These are phyloP conservation scores for Neoscelio sp. DNA, from an alignment of 2,888 invertebrate genomes.

Conservation along the genomic window DNA sequence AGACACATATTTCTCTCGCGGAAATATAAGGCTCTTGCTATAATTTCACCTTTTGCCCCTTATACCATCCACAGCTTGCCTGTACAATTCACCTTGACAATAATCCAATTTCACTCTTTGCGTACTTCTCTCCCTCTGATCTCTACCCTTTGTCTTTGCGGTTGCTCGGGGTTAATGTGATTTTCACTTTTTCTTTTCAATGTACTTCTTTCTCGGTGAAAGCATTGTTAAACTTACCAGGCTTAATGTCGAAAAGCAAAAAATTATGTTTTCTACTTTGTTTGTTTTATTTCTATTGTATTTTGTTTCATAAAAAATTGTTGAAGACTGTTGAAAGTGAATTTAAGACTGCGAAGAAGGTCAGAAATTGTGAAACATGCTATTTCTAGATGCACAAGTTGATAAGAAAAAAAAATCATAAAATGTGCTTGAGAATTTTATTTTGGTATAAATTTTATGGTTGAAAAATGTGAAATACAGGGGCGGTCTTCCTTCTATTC, in stretches of 20 bases:
- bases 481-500: slow-evolving; percentile 9
- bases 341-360: too few relatives aligned
- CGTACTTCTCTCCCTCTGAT: slow-evolving; percentile 54
- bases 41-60: slow-evolving; percentile 50
- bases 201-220: slow-evolving; percentile 44
- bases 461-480: too few relatives aligned
- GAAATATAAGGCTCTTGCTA: slow-evolving; percentile 37
- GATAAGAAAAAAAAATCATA: too few relatives aligned
- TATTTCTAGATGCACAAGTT: too few relatives aligned
- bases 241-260: slow-evolving; percentile 50
- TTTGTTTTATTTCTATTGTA: slow-evolving; percentile 46
- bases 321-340: too few relatives aligned
- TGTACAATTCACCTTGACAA: slow-evolving; percentile 65
- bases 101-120: slow-evolving; percentile 72
- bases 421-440: too few relatives aligned
- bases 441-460: too few relatives aligned
- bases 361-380: too few relatives aligned
- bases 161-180: slow-evolving; percentile 72
- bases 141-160: slow-evolving; percentile 67
- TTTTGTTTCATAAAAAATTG: slow-evolving; percentile 13
- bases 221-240: slow-evolving; percentile 52
- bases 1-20: slow-evolving; percentile 38
- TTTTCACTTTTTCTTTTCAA: slow-evolving; percentile 68
- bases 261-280: slow-evolving; percentile 58
- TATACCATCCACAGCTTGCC: slow-evolving; percentile 38